Conservation (phyloP, 2,113 vertebrate genomes). For the Neogale vison region DNA sequence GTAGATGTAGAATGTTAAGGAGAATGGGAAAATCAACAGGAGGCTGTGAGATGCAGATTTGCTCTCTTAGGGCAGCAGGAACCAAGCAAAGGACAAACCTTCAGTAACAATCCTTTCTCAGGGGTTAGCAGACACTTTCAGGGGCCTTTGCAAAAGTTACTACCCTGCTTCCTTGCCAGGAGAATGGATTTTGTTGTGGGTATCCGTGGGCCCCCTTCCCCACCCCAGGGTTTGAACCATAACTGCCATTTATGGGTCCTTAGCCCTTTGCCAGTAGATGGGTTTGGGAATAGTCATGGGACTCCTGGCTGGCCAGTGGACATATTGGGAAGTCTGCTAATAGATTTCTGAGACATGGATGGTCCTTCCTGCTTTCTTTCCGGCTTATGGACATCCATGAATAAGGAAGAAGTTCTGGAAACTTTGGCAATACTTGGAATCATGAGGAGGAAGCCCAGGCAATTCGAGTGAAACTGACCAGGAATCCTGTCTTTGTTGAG, state of each 20-base stretch:
- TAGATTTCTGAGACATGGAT: neutral
- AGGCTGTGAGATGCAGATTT: neutral
- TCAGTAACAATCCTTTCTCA: neutral
- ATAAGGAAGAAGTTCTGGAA: neutral
- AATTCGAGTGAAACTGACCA: neutral
- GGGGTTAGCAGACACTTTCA: neutral
- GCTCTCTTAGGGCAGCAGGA: neutral
- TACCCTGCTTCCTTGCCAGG: neutral
- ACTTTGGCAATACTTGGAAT: neutral
- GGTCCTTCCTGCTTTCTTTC: neutral
- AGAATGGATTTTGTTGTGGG: neutral
- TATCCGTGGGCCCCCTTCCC: neutral
- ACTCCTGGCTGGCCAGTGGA: neutral
- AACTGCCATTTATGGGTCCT: neutral
- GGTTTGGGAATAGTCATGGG: neutral
- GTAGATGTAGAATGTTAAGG: neutral
- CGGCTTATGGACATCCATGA: neutral
- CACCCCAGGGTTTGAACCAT: neutral
- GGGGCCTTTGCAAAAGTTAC: neutral
- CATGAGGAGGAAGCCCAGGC: neutral
- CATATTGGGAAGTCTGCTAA: neutral
- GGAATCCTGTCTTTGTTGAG: neutral
- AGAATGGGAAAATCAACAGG: neutral
- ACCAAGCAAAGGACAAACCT: neutral
- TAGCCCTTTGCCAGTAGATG: neutral